Evolutionary conservation across 2,888 invertebrate genomes (phyloP).

Genomic region (Eumacrocentrus americanus): DNA sequence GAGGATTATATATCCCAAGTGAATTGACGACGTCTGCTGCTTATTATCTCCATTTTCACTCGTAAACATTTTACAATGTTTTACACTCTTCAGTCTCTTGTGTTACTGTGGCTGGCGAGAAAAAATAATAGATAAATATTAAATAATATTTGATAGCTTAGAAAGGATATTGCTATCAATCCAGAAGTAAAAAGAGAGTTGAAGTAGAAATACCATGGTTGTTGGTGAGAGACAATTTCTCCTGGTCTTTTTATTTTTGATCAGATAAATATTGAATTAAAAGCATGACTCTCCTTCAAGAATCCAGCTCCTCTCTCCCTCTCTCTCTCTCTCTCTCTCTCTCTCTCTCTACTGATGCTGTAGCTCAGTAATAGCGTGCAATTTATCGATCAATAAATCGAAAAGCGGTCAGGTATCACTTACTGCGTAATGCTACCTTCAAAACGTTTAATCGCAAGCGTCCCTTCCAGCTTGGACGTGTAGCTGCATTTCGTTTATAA

Average conservation of each 20-base stretch:
- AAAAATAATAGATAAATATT: no score
- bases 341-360: no score
- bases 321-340: not conserved
- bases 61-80: not conserved
- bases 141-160: no score
- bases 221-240: not conserved
- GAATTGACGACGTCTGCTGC: not conserved
- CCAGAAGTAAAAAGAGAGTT: no score
- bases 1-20: no score
- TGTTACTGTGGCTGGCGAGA: no score
- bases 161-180: no score
- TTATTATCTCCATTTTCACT: not conserved
- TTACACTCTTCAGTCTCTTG: no score
- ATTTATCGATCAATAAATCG: constrained; percentile 56
- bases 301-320: constrained; percentile 27
- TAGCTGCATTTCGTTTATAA: constrained; percentile 42
- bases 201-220: not conserved
- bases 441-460: constrained; percentile 36
- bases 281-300: constrained; percentile 19
- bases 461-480: constrained; percentile 27
- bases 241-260: not conserved
- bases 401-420: constrained; percentile 51
- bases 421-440: constrained; percentile 51
- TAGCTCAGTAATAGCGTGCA: constrained; percentile 42
- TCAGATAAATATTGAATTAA: constrained; percentile 24